phyloP scores from a whole-genome alignment of 2,888 invertebrate species.

The Luperina testacea region DNA sequence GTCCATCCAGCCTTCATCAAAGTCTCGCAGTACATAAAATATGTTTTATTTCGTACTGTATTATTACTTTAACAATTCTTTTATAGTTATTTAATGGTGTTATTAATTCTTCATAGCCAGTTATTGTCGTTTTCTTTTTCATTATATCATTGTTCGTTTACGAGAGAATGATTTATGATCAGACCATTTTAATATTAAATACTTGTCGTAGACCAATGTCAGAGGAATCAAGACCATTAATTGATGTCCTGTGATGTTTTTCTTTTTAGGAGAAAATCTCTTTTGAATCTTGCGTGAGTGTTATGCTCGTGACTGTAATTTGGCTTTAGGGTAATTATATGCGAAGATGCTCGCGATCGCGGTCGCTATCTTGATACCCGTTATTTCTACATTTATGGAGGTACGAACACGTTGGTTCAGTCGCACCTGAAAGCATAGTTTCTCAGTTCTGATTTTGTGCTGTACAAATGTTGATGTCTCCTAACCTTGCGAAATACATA shows the following conservation, averaged over 20 bases:
- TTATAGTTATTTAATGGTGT: slow-evolving; percentile 49
- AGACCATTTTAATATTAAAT: slow-evolving; percentile 23
- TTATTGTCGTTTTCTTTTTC: slow-evolving; percentile 18
- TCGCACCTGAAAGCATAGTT: not conserved
- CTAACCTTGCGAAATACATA: not conserved
- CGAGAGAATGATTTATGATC: slow-evolving; percentile 29
- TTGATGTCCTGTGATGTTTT: slow-evolving; percentile 1
- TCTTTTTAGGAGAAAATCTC: not conserved
- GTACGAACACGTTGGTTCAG: not conserved
- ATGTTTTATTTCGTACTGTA: slow-evolving; percentile 71
- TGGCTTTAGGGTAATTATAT: no score
- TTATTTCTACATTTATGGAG: not conserved
- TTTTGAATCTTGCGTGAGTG: not conserved
- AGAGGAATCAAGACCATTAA: slow-evolving; percentile 2
- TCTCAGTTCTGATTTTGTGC: not conserved
- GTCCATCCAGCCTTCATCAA: slow-evolving; percentile 67
- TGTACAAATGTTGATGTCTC: not conserved
- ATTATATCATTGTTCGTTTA: slow-evolving; percentile 5
- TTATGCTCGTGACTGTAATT: not conserved
- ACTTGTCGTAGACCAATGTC: not conserved
- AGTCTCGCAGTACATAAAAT: slow-evolving; percentile 60
- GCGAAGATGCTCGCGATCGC: no score
- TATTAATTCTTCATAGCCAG: slow-evolving; percentile 36
- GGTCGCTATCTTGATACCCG: no score
- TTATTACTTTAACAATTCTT: slow-evolving; percentile 24